Base-by-base conservation (phyloP, 1,140 invertebrate species). In the Camponotus vicinus region DNA sequence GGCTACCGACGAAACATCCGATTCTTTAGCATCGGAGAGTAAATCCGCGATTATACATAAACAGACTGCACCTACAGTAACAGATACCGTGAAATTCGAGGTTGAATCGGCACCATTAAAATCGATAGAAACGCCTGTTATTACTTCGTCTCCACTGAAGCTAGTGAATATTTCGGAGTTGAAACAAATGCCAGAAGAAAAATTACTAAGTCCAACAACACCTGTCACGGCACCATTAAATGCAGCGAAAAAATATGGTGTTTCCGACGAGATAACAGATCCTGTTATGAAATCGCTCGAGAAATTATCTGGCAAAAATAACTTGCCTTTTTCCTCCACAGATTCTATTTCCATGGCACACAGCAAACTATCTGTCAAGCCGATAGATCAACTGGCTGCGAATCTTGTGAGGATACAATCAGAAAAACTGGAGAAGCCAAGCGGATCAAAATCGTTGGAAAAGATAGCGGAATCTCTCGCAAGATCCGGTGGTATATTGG, bases 381-480 rank as follows among this genome's bases (percentile, higher is more conserved):
- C 95, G 0, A 95, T 95, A 21, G 94, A 95, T 71, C 92, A 95
- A 66, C 63, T 95, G 6, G 94, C 94, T 13, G 94, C 93, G 0
- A 95, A 94, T 88, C 92, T 95, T 7, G 92, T 92, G 0, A 91
- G 93, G 5, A 93, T 94, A 59, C 95, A 95, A 66, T 89, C 94
- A 0, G 94, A 95, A 57, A 95, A 95, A 70, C 70, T 94, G 2
- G 95, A 94, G 11, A 95, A 95, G 8, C 92, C 94, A 1, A 92
- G 87, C 27, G 91, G 86, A 5, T 42, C 88, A 0, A 95, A 94
- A 45, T 93, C 94, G 1, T 73, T 95, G 7, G 95, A 95, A 6
- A 95, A 95, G 61, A 95, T 95, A 32, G 95, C 94, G 0, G 94
- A 95, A 59, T 94, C 94, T 73, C 69, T 95, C 32, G 94, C 95